Evolutionary conservation across 2,113 vertebrate genomes (phyloP), one percentile per base, ranked within the genome.

Genomic region (Anoplopoma fimbria): DNA sequence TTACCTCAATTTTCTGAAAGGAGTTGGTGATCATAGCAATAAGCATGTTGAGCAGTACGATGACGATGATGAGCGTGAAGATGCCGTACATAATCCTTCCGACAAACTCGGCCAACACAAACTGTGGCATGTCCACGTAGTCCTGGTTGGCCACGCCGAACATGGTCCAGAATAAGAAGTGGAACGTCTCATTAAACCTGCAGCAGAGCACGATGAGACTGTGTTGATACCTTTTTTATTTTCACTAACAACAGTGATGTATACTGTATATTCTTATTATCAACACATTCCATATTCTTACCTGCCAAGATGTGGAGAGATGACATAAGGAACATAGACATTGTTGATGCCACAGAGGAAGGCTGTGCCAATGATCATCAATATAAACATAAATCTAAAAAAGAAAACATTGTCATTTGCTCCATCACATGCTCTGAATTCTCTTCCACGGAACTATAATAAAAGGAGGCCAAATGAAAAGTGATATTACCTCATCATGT

Each of bases 21-120:
- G 97, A 97, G 93, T 96, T 97, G 81, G 97, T 98, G 93, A 98
- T 97, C 97, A 98, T 97, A 79, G 97, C 97, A 21, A 98, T 95
- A 1, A 98, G 96, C 96, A 97, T 97, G 93, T 97, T 97, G 78
- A 98, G 96, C 14, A 97, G 94, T 13, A 97, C 96, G 6, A 97
- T 97, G 85, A 97, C 97, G 36, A 97, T 97, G 81, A 98, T 69
- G 0, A 97, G 96, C 34, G 97, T 97, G 86, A 96, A 98, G 91
- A 97, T 94, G 12, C 97, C 96, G 0, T 97, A 97, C 9, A 98
- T 92, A 45, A 96, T 89, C 61, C 94, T 90, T 31, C 96, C 97
- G 2, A 96, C 94, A 53, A 96, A 95, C 87, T 98, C 95, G 0
- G 96, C 96, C 84, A 97, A 83, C 42, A 88, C 84, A 85, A 93